A percentile compares a stretch with the other conserved stretches of the same genome.
Conservation (phyloP, 2,888 invertebrate species). For the Deilephila elpenor region DNA sequence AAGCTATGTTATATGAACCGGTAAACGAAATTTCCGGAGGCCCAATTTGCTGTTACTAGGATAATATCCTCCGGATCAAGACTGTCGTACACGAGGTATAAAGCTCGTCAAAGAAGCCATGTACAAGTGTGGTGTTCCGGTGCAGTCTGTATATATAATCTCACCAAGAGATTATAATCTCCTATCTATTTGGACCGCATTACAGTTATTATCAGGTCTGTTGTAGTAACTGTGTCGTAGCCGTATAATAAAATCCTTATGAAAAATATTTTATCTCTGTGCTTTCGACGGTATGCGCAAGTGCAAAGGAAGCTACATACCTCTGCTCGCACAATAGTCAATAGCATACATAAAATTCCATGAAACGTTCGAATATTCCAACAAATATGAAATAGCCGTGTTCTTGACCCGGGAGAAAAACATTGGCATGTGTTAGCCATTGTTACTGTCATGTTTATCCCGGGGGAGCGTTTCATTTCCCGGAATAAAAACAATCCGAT, state of each 20-base stretch:
- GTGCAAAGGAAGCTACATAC: neutral
- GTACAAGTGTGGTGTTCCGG: too few relatives aligned
- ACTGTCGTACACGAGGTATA: too few relatives aligned
- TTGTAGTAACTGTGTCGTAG: too few relatives aligned
- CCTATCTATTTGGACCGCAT: too few relatives aligned
- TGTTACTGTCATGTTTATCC: neutral
- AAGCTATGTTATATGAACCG: too few relatives aligned
- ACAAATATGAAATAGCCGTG: neutral
- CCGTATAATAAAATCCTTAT: too few relatives aligned
- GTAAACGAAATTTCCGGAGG: too few relatives aligned
- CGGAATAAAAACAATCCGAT: constrained; percentile 17
- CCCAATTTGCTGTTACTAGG: neutral
- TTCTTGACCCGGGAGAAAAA: neutral
- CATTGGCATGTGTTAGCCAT: neutral
- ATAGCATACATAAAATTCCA: neutral
- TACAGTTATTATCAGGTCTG: too few relatives aligned
- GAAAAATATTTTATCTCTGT: too few relatives aligned
- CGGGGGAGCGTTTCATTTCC: neutral
- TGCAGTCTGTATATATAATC: too few relatives aligned
- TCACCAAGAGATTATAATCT: too few relatives aligned
- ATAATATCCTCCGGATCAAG: neutral
- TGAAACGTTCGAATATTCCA: neutral
- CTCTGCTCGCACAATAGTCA: neutral
- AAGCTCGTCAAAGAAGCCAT: too few relatives aligned
- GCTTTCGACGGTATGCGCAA: neutral